Evolutionary conservation across 2,888 invertebrate genomes (phyloP).

Genomic region (Ephialtes manifestator): DNA sequence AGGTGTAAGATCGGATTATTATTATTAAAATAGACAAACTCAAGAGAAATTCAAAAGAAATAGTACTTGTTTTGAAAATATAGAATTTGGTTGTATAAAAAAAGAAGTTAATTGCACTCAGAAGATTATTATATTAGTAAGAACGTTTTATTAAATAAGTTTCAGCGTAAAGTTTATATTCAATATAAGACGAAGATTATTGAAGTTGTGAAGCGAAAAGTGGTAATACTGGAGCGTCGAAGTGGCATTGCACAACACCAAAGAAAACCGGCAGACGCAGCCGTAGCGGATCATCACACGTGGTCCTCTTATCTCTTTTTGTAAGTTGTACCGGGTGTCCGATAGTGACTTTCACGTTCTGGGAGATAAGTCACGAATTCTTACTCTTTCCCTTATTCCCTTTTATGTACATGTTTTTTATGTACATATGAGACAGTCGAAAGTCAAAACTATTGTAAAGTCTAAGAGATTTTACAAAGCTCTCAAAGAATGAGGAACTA

Average conservation of each 20-base stretch:
- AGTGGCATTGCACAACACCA: constrained; percentile 25
- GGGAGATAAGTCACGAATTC: constrained; percentile 31
- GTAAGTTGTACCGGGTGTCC: constrained; percentile 47
- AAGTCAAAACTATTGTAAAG: neutral
- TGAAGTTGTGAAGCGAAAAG: constrained; percentile 24
- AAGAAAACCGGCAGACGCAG: constrained; percentile 46
- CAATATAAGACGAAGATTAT: neutral
- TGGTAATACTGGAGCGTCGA: constrained; percentile 5
- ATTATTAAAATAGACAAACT: too few relatives aligned
- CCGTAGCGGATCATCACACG: constrained; percentile 35
- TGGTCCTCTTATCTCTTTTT: constrained; percentile 61
- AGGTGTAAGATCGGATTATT: neutral
- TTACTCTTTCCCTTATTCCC: neutral
- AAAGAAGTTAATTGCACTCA: too few relatives aligned
- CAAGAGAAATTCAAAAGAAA: neutral
- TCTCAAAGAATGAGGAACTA: too few relatives aligned
- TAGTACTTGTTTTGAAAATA: neutral
- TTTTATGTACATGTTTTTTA: neutral
- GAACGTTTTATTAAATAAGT: neutral
- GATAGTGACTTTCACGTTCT: constrained; percentile 33
- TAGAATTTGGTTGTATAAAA: too few relatives aligned
- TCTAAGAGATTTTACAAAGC: neutral
- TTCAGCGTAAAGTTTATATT: neutral
- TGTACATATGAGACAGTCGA: neutral
- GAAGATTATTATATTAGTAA: neutral